Conservation (phyloP, 2,888 invertebrate species). For the Calephelis perditalis region DNA sequence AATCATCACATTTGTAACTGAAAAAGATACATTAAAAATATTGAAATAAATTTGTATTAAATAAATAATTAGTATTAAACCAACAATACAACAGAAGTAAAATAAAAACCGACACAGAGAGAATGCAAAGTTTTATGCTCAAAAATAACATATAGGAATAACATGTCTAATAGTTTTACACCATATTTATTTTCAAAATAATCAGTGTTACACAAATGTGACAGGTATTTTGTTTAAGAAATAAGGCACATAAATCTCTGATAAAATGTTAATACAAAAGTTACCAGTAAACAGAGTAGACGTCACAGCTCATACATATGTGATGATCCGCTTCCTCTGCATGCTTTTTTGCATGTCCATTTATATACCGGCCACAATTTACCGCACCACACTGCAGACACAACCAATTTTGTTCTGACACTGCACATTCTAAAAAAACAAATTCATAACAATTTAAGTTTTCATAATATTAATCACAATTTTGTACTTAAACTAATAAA, state of each 20-base stretch:
- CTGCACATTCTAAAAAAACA: slow-evolving; percentile 77
- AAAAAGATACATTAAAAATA: slow-evolving; percentile 34
- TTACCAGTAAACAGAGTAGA: slow-evolving; percentile 87
- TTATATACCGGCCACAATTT: slow-evolving; percentile 87
- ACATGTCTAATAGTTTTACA: background rate
- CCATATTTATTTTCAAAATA: no score
- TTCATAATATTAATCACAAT: no score
- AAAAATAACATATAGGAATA: no score
- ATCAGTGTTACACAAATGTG: no score
- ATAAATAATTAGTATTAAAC: no score
- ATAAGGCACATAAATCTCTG: background rate
- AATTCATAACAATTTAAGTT: background rate
- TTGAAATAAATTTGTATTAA: no score
- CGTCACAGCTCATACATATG: slow-evolving; percentile 87
- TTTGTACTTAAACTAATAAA: no score
- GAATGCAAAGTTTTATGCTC: no score
- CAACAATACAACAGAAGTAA: no score
- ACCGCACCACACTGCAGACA: slow-evolving; percentile 86
- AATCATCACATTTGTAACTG: slow-evolving; percentile 90
- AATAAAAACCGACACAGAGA: no score
- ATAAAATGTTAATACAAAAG: slow-evolving; percentile 21
- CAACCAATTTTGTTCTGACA: slow-evolving; percentile 84
- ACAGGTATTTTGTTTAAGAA: background rate
- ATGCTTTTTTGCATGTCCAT: slow-evolving; percentile 86
- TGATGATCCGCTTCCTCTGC: slow-evolving; percentile 81